Percentiles rank a stretch among this genome's conserved stretches.
phyloP scores from a whole-genome alignment of 2,797 vertebrate species.

The Sciurus carolinensis region DNA sequence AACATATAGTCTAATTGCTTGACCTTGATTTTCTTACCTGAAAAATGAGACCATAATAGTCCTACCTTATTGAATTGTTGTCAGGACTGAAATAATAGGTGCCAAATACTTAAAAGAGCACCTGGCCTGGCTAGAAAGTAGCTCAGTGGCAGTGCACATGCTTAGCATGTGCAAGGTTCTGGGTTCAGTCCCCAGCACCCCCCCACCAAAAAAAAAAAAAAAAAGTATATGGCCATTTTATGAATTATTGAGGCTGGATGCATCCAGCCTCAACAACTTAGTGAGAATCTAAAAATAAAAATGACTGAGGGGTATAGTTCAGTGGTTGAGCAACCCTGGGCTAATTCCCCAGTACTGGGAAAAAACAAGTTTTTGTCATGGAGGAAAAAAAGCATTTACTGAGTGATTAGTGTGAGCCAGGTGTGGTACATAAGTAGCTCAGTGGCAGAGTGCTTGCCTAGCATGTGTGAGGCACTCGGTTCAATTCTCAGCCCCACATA shows the following conservation, averaged over 20 bases:
- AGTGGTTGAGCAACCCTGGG: too few species aligned
- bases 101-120: constrained; percentile 30
- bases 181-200: background rate
- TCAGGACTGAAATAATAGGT: constrained; percentile 39
- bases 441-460: too few species aligned
- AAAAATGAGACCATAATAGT: constrained; percentile 30
- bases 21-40: constrained; percentile 36
- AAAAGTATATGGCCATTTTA: background rate
- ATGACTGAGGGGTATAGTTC: too few species aligned
- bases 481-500: too few species aligned
- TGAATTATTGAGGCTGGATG: background rate
- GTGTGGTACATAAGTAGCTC: background rate
- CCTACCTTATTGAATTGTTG: constrained; percentile 20
- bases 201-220: background rate
- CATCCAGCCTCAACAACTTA: too few species aligned
- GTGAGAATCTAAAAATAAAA: too few species aligned
- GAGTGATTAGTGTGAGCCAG: constrained; percentile 12
- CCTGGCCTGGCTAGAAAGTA: background rate
- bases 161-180: background rate
- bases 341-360: background rate
- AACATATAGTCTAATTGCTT: constrained; percentile 9
- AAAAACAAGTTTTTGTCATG: background rate
- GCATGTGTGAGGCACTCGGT: too few species aligned
- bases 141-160: background rate
- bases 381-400: constrained; percentile 15